phyloP scores from a whole-genome alignment of 2,888 invertebrate genomes.

The Idaea dimidiata region DNA sequence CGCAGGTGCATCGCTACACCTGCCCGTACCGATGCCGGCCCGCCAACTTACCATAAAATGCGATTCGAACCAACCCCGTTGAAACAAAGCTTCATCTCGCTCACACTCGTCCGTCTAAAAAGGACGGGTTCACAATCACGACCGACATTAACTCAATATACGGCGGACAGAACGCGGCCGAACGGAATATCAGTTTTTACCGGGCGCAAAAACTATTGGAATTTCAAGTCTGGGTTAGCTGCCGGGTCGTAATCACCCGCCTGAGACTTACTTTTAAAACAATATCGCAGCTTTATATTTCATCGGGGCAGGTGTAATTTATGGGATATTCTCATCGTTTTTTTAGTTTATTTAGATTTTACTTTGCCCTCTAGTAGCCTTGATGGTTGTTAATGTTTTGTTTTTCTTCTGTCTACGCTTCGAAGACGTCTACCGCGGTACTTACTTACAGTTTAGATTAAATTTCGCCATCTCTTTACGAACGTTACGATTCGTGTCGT shows the following conservation, averaged over 20 bases:
- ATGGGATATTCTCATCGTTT: constrained; percentile 59
- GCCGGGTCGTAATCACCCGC: constrained; percentile 67
- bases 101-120: constrained; percentile 46
- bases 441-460: constrained; percentile 71
- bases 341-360: constrained; percentile 67
- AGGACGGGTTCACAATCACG: constrained; percentile 69
- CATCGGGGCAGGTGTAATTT: constrained; percentile 73
- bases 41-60: constrained; percentile 79
- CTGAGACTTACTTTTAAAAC: constrained; percentile 73
- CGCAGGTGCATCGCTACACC: constrained; percentile 77
- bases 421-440: constrained; percentile 60
- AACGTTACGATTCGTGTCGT: constrained; percentile 45
- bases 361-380: constrained; percentile 51
- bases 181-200: constrained; percentile 78
- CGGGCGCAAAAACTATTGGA: constrained; percentile 77
- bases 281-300: constrained; percentile 72
- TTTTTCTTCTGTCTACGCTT: constrained; percentile 74
- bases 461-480: constrained; percentile 57
- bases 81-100: constrained; percentile 64
- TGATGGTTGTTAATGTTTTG: constrained; percentile 65
- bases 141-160: constrained; percentile 78
- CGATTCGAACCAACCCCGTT: constrained; percentile 71
- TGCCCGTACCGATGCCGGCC: constrained; percentile 49
- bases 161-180: constrained; percentile 67
- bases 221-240: constrained; percentile 71